Evolutionary conservation across 2,888 invertebrate species (phyloP).

Genomic region (Pocota personata): DNA sequence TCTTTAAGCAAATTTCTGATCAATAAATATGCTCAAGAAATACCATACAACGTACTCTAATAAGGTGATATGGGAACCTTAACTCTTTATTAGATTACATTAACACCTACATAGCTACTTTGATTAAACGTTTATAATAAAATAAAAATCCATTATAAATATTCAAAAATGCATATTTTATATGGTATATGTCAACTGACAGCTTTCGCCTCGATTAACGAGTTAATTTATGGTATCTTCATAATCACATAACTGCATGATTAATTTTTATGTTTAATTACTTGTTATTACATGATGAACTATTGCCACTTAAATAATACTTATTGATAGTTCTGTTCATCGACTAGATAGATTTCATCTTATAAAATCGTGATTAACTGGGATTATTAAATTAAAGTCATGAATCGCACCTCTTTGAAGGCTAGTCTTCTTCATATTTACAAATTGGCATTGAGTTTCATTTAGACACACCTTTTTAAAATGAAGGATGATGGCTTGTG

Average conservation of each 20-base stretch:
- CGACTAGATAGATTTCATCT: background rate
- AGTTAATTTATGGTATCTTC: background rate
- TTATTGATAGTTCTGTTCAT: background rate
- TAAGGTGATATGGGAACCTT: too few species aligned
- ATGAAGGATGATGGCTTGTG: background rate
- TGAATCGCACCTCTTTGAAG: background rate
- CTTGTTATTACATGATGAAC: slow-evolving; percentile 6
- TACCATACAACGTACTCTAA: too few species aligned
- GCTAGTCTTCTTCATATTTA: background rate
- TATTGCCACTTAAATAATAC: background rate
- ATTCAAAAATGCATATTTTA: background rate
- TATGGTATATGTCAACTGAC: background rate
- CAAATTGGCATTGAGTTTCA: background rate
- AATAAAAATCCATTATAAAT: background rate
- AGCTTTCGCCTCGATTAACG: background rate
- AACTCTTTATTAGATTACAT: too few species aligned
- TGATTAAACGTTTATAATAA: too few species aligned
- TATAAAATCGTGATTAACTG: background rate
- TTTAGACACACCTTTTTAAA: background rate
- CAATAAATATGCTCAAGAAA: too few species aligned
- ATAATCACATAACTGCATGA: background rate
- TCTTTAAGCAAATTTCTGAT: too few species aligned
- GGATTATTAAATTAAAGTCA: background rate
- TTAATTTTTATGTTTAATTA: slow-evolving; percentile 1
- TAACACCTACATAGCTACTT: too few species aligned